A percentile compares a stretch with the other conserved stretches of the same genome.
Evolutionary conservation across 2,797 vertebrate genomes (phyloP).

Genomic region (Leuciscus waleckii): DNA sequence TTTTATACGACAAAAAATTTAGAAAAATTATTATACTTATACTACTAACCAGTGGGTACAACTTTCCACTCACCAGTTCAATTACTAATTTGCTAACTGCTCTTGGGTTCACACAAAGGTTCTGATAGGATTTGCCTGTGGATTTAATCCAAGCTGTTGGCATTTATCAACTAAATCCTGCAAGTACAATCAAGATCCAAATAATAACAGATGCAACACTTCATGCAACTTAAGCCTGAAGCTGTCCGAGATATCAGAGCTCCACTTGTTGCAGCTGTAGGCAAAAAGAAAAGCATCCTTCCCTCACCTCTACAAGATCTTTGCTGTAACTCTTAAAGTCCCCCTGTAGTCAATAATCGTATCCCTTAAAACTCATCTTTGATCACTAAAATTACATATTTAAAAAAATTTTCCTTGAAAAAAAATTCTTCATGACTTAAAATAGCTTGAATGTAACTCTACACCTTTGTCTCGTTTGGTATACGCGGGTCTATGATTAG

Average conservation of each 20-base stretch:
- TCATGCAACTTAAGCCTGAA: background rate
- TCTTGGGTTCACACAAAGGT: conserved; percentile 6
- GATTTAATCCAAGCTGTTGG: conserved; percentile 15
- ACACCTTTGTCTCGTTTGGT: no score
- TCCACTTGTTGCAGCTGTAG: background rate
- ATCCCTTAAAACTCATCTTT: no score
- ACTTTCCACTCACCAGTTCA: background rate
- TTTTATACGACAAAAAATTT: background rate
- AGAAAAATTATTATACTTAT: no score
- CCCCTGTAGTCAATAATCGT: no score
- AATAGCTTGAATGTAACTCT: no score
- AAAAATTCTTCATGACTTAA: no score
- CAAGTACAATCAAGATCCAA: background rate
- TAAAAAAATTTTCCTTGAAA: no score
- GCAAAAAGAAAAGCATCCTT: background rate
- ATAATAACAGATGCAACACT: conserved; percentile 4
- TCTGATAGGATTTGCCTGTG: background rate
- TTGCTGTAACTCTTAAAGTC: background rate
- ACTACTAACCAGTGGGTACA: background rate
- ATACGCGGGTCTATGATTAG: no score
- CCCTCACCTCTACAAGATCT: background rate
- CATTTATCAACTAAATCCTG: conserved; percentile 11
- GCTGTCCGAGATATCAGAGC: background rate
- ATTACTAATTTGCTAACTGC: background rate
- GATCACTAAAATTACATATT: no score